Evolutionary conservation across 2,888 invertebrate genomes (phyloP).

Genomic region (Dasysyrphus albostriatus): DNA sequence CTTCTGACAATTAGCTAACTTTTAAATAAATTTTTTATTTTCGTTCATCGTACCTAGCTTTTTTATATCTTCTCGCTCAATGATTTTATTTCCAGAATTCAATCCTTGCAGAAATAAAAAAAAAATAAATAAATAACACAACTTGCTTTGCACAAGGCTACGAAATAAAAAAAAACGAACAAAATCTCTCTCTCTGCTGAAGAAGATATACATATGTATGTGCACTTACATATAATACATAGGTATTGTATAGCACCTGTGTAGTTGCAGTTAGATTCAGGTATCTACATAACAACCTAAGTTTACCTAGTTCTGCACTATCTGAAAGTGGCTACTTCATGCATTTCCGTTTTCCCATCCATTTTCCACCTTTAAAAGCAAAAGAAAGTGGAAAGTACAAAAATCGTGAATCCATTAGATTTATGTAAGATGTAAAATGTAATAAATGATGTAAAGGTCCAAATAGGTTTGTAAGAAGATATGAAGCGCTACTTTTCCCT

Average conservation of each 20-base stretch:
- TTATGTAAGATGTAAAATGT: not conserved
- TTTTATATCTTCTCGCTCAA: not conserved
- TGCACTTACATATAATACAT: no score
- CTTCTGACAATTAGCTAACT: slow-evolving; percentile 11
- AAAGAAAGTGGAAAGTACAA: not conserved
- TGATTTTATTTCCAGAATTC: not conserved
- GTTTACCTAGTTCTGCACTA: slow-evolving; percentile 3
- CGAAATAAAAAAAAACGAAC: not conserved
- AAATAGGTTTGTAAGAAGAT: not conserved
- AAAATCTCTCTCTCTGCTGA: not conserved
- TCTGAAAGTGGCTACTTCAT: slow-evolving; percentile 9
- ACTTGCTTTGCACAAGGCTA: not conserved
- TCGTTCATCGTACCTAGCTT: not conserved
- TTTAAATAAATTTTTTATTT: slow-evolving; percentile 16
- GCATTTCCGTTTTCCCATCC: not conserved
- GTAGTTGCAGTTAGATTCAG: slow-evolving; percentile 1
- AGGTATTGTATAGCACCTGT: no score
- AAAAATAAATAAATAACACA: not conserved
- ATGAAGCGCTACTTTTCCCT: not conserved
- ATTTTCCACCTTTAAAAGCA: slow-evolving; percentile 1
- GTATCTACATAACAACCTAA: not conserved
- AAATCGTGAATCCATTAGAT: not conserved
- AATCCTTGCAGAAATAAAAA: not conserved
- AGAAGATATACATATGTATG: not conserved
- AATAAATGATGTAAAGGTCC: slow-evolving; percentile 18